Evolutionary conservation across 2,113 vertebrate genomes (phyloP).

Genomic region (Dolichotis patagonum): DNA sequence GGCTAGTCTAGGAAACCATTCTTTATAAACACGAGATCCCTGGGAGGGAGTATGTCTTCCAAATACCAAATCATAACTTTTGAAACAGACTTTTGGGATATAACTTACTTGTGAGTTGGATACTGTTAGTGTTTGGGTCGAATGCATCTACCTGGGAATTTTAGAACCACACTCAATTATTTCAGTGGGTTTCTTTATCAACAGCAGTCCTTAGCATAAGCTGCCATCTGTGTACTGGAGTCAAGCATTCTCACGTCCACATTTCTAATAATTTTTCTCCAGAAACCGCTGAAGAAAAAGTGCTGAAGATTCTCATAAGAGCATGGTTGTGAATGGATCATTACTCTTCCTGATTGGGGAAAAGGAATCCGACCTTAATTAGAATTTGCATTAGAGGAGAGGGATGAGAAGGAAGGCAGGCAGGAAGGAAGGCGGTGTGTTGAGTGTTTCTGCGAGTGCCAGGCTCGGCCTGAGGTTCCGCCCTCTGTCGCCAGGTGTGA

Average conservation of each 20-base stretch:
- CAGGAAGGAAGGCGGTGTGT: neutral
- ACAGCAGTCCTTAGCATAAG: neutral
- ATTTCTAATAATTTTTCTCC: constrained; percentile 29
- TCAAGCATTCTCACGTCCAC: neutral
- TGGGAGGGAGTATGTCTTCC: constrained; percentile 61
- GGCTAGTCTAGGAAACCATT: constrained; percentile 7
- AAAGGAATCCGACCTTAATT: neutral
- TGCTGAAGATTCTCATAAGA: neutral
- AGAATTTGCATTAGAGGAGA: neutral
- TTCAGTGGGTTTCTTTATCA: constrained; percentile 44
- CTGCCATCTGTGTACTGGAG: neutral
- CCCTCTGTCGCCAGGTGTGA: constrained; percentile 88
- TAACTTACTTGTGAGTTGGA: constrained; percentile 70
- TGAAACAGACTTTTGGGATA: constrained; percentile 68
- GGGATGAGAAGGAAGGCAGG: neutral
- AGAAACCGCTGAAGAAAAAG: constrained; percentile 34
- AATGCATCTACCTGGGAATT: constrained; percentile 44
- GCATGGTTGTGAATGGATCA: constrained; percentile 3
- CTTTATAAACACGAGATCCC: constrained; percentile 49
- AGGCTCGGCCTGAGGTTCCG: neutral
- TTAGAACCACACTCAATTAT: neutral
- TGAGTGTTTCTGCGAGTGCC: neutral
- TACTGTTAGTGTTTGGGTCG: neutral
- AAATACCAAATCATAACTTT: constrained; percentile 72
- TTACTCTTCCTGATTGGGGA: neutral